Evolutionary conservation across 2,113 vertebrate species (phyloP), one percentile per base, ranked within the genome.

Genomic region (Calonectris borealis): DNA sequence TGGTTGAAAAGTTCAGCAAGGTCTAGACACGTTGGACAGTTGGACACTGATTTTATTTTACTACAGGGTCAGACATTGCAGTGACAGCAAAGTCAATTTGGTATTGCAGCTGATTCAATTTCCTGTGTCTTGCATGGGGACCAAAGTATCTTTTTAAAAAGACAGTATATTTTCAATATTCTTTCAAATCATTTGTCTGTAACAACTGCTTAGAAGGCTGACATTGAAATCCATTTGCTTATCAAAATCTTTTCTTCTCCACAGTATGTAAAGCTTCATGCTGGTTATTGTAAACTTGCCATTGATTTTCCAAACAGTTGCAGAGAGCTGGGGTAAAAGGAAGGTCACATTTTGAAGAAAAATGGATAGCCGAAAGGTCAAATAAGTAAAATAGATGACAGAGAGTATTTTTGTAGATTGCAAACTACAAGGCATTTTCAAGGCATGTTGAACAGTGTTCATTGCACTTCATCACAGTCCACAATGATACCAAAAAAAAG

Each of bases 211-310:
- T 89, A 86, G 65, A 94, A 93, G 69, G 42, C 49, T 94, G 77
- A 87, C 77, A 87, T 4, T 70, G 44, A 92, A 89, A 87, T 80
- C 77, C 51, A 91, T 93, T 95, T 91, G 34, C 69, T 94, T 92
- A 96, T 95, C 93, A 94, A 93, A 94, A 93, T 93, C 11, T 95
- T 94, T 95, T 95, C 46, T 95, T 89, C 73, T 93, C 29, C 58
- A 60, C 32, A 83, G 62, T 60, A 71, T 87, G 65, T 70, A 87
- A 91, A 94, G 36, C 40, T 83, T 93, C 70, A 49, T 88, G 62
- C 19, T 91, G 54, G 49, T 55, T 95, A 91, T 66, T 95, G 66
- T 95, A 96, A 94, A 93, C 86, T 93, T 94, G 84, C 49, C 78
- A 85, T 93, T 85, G 86, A 83, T 96, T 96, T 96, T 95, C 69